A percentile compares a stretch with the other conserved stretches of the same genome.
These are phyloP conservation scores for Pristionchus arcanus DNA, from an alignment of 2,888 invertebrate species.

Conservation along the genomic window DNA sequence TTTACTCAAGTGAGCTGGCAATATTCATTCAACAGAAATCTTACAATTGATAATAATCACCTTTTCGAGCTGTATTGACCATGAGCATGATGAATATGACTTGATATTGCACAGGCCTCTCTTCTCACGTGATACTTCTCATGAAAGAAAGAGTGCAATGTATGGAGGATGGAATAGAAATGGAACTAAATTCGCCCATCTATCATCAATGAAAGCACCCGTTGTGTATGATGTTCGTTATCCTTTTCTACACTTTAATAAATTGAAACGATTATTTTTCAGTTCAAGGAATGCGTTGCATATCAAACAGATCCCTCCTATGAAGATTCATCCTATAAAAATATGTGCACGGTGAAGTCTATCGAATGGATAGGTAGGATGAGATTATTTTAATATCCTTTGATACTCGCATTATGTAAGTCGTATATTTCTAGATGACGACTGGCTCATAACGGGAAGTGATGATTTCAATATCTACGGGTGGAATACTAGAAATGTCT, in stretches of 20 bases:
- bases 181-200: constrained; percentile 40
- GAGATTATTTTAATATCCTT: background rate
- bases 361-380: constrained; percentile 49
- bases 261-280: background rate
- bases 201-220: background rate
- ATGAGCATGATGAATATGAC: background rate
- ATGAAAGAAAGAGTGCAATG: constrained; percentile 12
- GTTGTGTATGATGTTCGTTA: constrained; percentile 30
- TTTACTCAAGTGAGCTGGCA: background rate
- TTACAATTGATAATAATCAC: too few species aligned
- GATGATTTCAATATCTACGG: constrained; percentile 36
- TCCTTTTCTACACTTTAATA: background rate
- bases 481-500: constrained; percentile 13
- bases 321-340: background rate
- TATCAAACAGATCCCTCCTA: background rate
- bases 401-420: background rate
- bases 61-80: background rate
- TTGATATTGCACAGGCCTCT: background rate
- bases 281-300: constrained; percentile 25
- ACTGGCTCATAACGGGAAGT: constrained; percentile 40
- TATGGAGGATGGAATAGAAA: constrained; percentile 50
- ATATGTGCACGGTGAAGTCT: constrained; percentile 17
- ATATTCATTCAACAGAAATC: background rate
- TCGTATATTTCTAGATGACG: constrained; percentile 36
- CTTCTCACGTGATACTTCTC: background rate